phyloP scores from a whole-genome alignment of 2,797 vertebrate genomes.

The Mormyrops attenuatus region DNA sequence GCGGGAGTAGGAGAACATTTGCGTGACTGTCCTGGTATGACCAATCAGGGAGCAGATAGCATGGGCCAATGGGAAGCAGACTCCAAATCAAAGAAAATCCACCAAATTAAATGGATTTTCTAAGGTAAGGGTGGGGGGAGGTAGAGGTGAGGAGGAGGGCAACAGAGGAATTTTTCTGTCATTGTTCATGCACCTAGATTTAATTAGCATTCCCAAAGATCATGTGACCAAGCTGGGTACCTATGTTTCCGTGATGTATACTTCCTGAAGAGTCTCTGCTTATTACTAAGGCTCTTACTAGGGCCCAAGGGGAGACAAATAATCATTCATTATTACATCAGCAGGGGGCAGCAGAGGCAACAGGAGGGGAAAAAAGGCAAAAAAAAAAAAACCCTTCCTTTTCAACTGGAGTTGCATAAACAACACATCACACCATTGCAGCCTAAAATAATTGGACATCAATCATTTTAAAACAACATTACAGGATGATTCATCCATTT shows the following conservation, averaged over 20 bases:
- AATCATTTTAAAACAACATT: slow-evolving; percentile 17
- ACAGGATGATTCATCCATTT: slow-evolving; percentile 15
- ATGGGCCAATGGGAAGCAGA: slow-evolving; percentile 43
- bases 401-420: not conserved
- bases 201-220: slow-evolving; percentile 71
- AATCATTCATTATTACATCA: slow-evolving; percentile 62
- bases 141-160: slow-evolving; percentile 36
- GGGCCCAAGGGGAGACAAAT: slow-evolving; percentile 73
- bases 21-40: not conserved
- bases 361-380: not conserved
- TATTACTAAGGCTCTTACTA: slow-evolving; percentile 78
- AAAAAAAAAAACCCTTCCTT: not conserved
- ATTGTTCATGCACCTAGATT: slow-evolving; percentile 69
- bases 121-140: not conserved
- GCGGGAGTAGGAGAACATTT: not conserved
- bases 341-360: slow-evolving; percentile 39
- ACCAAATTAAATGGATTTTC: slow-evolving; percentile 47
- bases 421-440: not conserved
- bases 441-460: slow-evolving; percentile 16
- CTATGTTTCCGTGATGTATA: slow-evolving; percentile 71
- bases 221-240: slow-evolving; percentile 69
- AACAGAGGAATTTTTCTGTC: slow-evolving; percentile 31
- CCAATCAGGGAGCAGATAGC: slow-evolving; percentile 67
- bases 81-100: slow-evolving; percentile 27
- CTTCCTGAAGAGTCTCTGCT: slow-evolving; percentile 74